These are phyloP conservation scores for Montipora foliosa DNA, from an alignment of 64 coral and sea anemone genomes.

Conservation along the genomic window DNA sequence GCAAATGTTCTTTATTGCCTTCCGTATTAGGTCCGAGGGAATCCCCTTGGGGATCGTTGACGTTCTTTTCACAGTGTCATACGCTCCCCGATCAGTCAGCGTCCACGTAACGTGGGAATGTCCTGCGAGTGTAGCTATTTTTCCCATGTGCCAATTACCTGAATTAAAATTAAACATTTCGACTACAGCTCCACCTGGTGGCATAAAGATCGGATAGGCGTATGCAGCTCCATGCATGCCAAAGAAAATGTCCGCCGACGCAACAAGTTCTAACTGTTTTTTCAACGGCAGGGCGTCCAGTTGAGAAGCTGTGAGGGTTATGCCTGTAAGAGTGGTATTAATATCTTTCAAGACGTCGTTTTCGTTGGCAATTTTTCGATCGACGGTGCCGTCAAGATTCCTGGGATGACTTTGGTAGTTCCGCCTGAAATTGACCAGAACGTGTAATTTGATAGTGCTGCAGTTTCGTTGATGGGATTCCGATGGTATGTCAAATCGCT, in stretches of 20 bases:
- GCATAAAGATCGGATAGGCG: no score
- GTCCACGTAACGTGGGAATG: no score
- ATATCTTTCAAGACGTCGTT: conserved; percentile 29
- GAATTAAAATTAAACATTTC: no score
- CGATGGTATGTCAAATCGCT: neutral
- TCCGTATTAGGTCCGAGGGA: neutral
- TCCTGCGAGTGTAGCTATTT: no score
- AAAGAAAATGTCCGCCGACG: conserved; percentile 32
- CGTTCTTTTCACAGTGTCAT: no score
- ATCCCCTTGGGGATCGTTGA: neutral
- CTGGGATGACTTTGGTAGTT: conserved; percentile 30
- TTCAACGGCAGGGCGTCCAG: conserved; percentile 3
- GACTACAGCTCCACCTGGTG: no score
- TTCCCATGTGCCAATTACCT: no score
- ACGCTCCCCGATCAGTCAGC: no score
- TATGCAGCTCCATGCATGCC: conserved; percentile 1
- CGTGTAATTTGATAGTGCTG: neutral
- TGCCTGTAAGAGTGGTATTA: neutral
- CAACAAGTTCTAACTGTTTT: conserved; percentile 2
- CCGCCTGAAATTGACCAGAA: conserved; percentile 14
- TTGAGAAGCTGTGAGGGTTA: neutral
- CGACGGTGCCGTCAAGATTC: neutral
- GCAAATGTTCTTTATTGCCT: conserved; percentile 23
- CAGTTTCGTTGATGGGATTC: neutral
- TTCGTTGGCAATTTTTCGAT: conserved; percentile 28